Conservation (phyloP, 2,797 vertebrate genomes). For the Tapera naevia region DNA sequence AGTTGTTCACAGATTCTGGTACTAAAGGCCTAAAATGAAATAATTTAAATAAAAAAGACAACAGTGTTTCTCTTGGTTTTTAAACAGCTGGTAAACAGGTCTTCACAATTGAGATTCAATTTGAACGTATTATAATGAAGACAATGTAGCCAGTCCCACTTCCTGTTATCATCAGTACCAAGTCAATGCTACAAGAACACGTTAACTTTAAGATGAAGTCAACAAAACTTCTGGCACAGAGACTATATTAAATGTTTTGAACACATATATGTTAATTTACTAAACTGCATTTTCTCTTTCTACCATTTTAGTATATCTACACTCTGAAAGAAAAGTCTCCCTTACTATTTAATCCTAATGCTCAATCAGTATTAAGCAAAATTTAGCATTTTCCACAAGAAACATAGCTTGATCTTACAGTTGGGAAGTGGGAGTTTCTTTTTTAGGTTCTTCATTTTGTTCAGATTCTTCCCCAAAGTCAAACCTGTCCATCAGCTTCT, state of each 20-base stretch:
- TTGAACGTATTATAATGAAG: neutral
- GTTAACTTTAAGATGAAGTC: neutral
- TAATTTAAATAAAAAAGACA: neutral
- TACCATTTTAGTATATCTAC: neutral
- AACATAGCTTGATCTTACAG: constrained; percentile 82
- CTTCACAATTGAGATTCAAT: neutral
- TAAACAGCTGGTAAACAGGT: neutral
- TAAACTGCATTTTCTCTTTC: neutral
- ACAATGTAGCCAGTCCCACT: neutral
- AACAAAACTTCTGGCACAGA: neutral
- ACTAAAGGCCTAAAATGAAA: constrained; percentile 87
- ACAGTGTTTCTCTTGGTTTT: neutral
- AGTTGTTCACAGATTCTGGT: constrained; percentile 95
- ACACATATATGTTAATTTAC: neutral
- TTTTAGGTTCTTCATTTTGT: constrained; percentile 91
- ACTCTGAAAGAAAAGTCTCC: neutral
- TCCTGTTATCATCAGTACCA: neutral
- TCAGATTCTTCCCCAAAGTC: constrained; percentile 94
- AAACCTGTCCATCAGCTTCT: constrained; percentile 98
- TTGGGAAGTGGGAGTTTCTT: constrained; percentile 88
- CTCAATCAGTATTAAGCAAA: neutral
- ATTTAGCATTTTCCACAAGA: neutral
- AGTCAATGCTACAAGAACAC: neutral
- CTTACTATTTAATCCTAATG: neutral
- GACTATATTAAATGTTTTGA: fast-evolving